Evolutionary conservation across 2,888 invertebrate species (phyloP), one percentile per base, ranked within the genome.

Genomic region (Tineola bisselliella): DNA sequence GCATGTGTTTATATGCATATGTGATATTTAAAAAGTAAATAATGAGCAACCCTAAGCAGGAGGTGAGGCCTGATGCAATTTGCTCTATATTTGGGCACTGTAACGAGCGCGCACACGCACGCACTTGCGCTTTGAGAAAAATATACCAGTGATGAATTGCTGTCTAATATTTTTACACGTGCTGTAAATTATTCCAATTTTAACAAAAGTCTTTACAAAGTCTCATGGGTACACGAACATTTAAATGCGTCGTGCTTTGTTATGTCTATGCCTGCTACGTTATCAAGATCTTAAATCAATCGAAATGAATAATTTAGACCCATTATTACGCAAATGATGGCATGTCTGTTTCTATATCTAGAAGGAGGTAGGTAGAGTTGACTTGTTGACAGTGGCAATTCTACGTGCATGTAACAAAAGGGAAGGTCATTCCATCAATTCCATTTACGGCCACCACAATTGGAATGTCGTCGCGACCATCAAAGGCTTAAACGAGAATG

Each of bases 51-150:
- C 48, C 48, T 48, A 48, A 15, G 48, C 48, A 48, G 1, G 48
- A 48, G 48, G 48, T 48, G 17, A 63, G 61, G 61, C 64, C 65
- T 68, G 67, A 67, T 67, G 70, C 72, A 72, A 73, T 74, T 69
- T 69, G 69, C 69, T 73, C 74, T 74, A 73, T 73, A 74, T 74
- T 74, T 74, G 74, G 73, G 54, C 54, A 54, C 54, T 8, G 25
- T 54, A 54, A 54, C 54, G 54, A 54, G 12, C 18, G 8, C 3
- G 54, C 54, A 12, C 15, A 48, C 43, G 43, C 43, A 43, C 15
- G 48, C 48, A 48, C 48, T 48, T 15, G 17, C 3, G 48, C 48
- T 48, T 48, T n/a, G 2, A 48, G 48, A 48, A 38, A 25, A 48
- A 48, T 48, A 48, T 48, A 48, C 48, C 8, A 17, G 48, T 5